Evolutionary conservation across 2,888 invertebrate species (phyloP).

Genomic region (Sabatieria punctata): DNA sequence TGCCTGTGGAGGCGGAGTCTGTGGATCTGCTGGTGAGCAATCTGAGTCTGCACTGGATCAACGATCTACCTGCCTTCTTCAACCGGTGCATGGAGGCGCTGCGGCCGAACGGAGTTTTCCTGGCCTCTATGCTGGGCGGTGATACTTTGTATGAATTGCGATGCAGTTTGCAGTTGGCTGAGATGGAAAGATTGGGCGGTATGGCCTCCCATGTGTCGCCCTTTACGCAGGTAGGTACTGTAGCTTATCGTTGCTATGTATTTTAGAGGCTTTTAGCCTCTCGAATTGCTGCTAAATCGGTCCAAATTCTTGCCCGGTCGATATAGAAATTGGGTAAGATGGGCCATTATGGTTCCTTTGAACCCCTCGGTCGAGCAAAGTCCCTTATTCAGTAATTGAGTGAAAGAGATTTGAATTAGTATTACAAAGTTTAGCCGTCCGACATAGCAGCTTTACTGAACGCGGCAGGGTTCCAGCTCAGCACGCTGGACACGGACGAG

Average conservation of each 20-base stretch:
- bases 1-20: slow-evolving; percentile 53
- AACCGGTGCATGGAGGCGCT: slow-evolving; percentile 19
- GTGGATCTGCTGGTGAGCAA: slow-evolving; percentile 75
- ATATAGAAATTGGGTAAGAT: too few species aligned
- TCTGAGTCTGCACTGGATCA: slow-evolving; percentile 71
- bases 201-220: slow-evolving; percentile 29
- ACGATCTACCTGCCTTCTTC: slow-evolving; percentile 62
- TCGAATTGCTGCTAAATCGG: too few species aligned
- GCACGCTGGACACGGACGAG: slow-evolving; percentile 59
- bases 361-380: too few species aligned
- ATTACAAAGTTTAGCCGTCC: too few species aligned
- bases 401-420: too few species aligned
- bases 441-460: slow-evolving; percentile 72
- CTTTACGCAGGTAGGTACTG: slow-evolving; percentile 21
- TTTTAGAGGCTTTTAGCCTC: too few species aligned
- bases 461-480: slow-evolving; percentile 42
- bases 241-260: too few species aligned
- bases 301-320: too few species aligned
- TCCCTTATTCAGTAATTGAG: too few species aligned
- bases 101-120: slow-evolving; percentile 62
- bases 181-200: slow-evolving; percentile 63
- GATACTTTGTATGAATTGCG: slow-evolving; percentile 79
- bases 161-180: slow-evolving; percentile 78
- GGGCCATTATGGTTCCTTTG: too few species aligned
- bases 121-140: slow-evolving; percentile 82